phyloP scores from a whole-genome alignment of 2,888 invertebrate genomes.

The Adineta ricciae region DNA sequence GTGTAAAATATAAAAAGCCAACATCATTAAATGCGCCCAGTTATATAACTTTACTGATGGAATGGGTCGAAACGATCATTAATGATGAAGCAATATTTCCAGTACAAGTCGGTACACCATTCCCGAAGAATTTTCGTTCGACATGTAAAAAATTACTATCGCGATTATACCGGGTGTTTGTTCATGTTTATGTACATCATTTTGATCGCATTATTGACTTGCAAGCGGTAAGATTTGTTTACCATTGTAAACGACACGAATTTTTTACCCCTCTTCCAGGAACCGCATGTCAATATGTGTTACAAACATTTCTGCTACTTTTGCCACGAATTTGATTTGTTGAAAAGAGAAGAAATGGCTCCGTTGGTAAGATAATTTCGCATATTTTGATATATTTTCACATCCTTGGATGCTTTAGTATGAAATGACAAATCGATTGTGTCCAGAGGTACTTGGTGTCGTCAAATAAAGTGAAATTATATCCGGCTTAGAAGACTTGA shows the following conservation, averaged over 20 bases:
- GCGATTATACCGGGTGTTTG: conserved; percentile 75
- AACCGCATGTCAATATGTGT: conserved; percentile 82
- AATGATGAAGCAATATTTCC: conserved; percentile 78
- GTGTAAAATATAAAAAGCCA: conserved; percentile 59
- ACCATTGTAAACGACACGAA: not conserved
- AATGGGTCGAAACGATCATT: conserved; percentile 80
- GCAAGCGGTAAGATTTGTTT: conserved; percentile 63
- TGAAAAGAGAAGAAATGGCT: conserved; percentile 71
- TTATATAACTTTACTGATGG: conserved; percentile 73
- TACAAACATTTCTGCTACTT: conserved; percentile 89
- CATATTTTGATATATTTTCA: not conserved
- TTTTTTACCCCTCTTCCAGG: conserved; percentile 52
- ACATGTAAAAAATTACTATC: conserved; percentile 76
- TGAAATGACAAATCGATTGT: conserved; percentile 31
- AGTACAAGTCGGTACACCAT: conserved; percentile 66
- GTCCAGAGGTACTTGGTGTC: conserved; percentile 28
- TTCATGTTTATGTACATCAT: conserved; percentile 86
- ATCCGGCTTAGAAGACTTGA: not conserved
- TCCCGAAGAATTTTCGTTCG: conserved; percentile 69
- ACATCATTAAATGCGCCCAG: conserved; percentile 71
- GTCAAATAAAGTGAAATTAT: not conserved
- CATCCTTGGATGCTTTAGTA: not conserved
- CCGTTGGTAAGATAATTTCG: conserved; percentile 50
- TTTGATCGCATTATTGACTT: conserved; percentile 76
- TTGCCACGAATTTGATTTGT: conserved; percentile 71